Evolutionary conservation across 2,113 vertebrate genomes (phyloP), one percentile per base, ranked within the genome.

Genomic region (Uropsilus gracilis): DNA sequence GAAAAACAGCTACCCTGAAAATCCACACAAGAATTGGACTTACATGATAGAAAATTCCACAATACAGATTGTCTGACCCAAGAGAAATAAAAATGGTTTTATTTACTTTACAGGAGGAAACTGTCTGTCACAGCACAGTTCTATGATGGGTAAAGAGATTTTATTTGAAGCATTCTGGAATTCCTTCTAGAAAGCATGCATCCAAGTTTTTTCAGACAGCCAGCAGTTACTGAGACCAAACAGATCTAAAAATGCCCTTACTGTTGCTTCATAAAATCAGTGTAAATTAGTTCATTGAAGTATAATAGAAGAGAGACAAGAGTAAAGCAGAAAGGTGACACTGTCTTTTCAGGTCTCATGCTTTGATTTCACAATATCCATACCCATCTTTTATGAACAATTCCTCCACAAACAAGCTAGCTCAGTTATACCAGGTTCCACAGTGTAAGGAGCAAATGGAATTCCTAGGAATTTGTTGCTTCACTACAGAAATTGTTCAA

Each of bases 41-140:
- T 89, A 72, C 72, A 83, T 75, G 68, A 86, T 28, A 91, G 81
- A 91, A 96, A 95, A 94, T 87, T 89, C 86, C 89, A 80, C 90
- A 96, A 95, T 97, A 86, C 16, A 81, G 2, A 46, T 32, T 84
- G 8, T 64, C n/a, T 46, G 26, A 13, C 18, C 86, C 2, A 86
- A 63, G 20, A 96, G 91, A 91, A 97, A 90, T 77, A 75, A 85
- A 89, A 44, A 26, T 12, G 55, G n/a, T 68, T 78, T 96, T 96
- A 71, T 96, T 42, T 46, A 20, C 69, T 85, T 86, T 85, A n/a
- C 0, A 2, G 81, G 37, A 94, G 84, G 66, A n/a, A 93, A 61
- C 18, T 68, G 91, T 89, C 26, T 84, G 50, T 10, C 86, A 32
- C 73, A 86, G 8, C n/a, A 76, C 61, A 95, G 26, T 57, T 84